Evolutionary conservation across 2,113 vertebrate genomes (phyloP).

Genomic region (Dendrocopos noguchii): DNA sequence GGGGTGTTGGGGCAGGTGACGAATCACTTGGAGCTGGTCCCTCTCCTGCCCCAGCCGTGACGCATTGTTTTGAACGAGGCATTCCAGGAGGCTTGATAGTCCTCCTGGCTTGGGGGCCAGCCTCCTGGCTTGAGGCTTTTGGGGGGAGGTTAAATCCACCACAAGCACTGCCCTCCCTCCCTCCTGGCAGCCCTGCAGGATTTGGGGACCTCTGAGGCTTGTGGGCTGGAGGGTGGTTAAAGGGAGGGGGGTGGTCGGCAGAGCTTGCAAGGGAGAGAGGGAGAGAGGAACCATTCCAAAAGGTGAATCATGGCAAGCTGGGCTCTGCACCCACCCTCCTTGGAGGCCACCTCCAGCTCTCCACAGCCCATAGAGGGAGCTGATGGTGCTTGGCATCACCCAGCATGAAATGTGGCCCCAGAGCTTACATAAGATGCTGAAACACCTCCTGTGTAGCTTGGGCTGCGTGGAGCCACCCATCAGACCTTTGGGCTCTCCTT

Average conservation of each 20-base stretch:
- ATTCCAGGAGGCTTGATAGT: slow-evolving; percentile 48
- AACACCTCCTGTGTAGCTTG: neutral
- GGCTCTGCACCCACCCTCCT: neutral
- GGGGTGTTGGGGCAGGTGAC: slow-evolving; percentile 27
- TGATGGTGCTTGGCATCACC: neutral
- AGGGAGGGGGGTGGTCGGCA: neutral
- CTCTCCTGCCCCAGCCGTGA: neutral
- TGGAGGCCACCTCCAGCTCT: neutral
- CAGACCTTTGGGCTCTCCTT: neutral
- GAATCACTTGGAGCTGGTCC: slow-evolving; percentile 33
- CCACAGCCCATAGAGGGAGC: slow-evolving; percentile 56
- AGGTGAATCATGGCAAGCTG: neutral
- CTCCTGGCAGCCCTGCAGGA: neutral
- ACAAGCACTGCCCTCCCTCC: neutral
- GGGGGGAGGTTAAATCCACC: slow-evolving; percentile 18
- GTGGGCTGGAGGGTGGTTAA: neutral
- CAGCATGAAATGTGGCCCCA: neutral
- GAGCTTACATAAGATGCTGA: neutral
- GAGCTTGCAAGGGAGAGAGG: neutral
- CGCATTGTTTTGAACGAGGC: slow-evolving; percentile 45
- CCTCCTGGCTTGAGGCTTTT: slow-evolving; percentile 18
- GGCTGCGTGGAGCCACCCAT: neutral
- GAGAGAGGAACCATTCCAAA: neutral
- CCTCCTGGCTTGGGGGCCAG: neutral
- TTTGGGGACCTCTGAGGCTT: rapidly evolving